A percentile compares a stretch with the other conserved stretches of the same genome.
Evolutionary conservation across 1,140 invertebrate genomes (phyloP).

Genomic region (Drosophila funebris): DNA sequence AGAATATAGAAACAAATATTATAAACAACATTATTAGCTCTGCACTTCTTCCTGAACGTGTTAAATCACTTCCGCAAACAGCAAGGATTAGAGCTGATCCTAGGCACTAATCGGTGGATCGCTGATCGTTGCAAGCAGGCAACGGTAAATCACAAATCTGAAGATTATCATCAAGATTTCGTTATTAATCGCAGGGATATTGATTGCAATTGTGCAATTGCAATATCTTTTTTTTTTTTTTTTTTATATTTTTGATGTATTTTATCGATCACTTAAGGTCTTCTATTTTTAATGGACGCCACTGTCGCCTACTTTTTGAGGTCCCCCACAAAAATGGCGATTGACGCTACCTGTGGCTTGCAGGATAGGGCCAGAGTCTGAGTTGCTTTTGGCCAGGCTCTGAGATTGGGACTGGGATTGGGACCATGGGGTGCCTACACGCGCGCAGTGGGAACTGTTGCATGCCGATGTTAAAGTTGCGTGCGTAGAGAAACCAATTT

Average conservation of each 20-base stretch:
- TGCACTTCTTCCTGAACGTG: no score
- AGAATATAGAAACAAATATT: no score
- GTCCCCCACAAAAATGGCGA: slow-evolving; percentile 10
- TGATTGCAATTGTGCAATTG: neutral
- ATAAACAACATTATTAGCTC: no score
- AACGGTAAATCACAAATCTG: neutral
- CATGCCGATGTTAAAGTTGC: slow-evolving; percentile 31
- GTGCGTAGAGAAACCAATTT: slow-evolving; percentile 48
- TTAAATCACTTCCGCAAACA: slow-evolving; percentile 3
- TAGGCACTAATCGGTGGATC: neutral
- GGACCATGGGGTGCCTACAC: slow-evolving; percentile 46
- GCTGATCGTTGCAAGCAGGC: neutral
- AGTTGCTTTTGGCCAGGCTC: neutral
- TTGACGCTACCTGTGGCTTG: slow-evolving; percentile 29
- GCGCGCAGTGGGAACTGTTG: slow-evolving; percentile 65
- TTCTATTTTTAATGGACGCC: neutral
- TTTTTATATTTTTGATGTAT: no score
- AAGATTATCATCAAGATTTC: slow-evolving; percentile 13
- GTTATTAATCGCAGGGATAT: neutral
- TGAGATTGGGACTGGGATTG: neutral
- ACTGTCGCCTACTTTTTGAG: neutral
- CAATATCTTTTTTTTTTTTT: neutral
- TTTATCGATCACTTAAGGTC: neutral
- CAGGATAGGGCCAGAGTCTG: no score
- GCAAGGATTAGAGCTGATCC: neutral